phyloP scores from a whole-genome alignment of 2,797 vertebrate species.

The Scolopax bukidnonensis region DNA sequence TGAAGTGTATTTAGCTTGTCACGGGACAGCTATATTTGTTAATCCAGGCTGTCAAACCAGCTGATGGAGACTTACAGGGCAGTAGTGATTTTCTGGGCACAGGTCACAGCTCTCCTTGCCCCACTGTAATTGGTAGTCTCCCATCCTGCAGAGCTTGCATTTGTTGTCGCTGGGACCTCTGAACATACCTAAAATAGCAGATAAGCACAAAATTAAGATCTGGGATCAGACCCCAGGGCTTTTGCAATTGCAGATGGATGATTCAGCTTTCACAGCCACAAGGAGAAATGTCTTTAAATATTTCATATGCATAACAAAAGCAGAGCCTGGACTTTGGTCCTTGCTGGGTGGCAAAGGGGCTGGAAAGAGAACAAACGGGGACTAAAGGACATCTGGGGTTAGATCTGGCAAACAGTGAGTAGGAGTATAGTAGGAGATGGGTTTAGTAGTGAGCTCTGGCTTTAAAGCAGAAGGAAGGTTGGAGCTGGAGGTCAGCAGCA shows the following conservation, averaged over 20 bases:
- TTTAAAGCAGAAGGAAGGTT: not conserved
- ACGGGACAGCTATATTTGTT: not conserved
- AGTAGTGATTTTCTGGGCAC: conserved; percentile 92
- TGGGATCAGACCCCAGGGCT: not conserved
- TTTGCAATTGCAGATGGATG: not conserved
- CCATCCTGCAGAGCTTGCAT: conserved; percentile 84
- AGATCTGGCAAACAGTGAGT: not conserved
- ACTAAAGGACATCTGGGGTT: not conserved
- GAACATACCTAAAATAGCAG: conserved; percentile 81
- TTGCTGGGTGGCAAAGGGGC: not conserved
- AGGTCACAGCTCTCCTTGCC: conserved; percentile 84
- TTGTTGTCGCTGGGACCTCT: conserved; percentile 77
- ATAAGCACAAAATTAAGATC: not conserved
- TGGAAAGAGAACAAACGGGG: not conserved
- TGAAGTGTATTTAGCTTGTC: not conserved
- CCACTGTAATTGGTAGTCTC: conserved; percentile 83
- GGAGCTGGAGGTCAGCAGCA: not conserved
- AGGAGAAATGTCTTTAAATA: not conserved
- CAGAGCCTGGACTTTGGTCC: not conserved
- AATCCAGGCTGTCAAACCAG: not conserved
- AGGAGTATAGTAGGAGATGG: not conserved
- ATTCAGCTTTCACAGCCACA: not conserved
- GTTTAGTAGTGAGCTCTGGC: not conserved
- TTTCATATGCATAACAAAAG: not conserved
- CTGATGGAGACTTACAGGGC: conserved; percentile 83